Evolutionary conservation across 2,888 invertebrate species (phyloP).

Genomic region (Tubiluchus corallicola): DNA sequence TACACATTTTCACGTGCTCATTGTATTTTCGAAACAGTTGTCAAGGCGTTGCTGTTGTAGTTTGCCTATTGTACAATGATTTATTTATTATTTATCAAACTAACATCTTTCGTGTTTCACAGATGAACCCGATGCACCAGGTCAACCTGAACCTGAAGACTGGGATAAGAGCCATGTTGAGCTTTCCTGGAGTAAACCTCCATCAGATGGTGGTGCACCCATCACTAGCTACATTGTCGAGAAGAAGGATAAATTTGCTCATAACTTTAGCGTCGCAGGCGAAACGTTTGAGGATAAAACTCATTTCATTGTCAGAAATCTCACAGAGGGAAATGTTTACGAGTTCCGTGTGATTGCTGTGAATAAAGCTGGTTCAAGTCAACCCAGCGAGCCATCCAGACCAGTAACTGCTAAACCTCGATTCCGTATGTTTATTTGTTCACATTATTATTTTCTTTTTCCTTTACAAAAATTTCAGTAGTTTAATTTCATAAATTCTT

Average conservation of each 20-base stretch:
- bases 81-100: no score
- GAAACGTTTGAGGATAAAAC: conserved; percentile 30
- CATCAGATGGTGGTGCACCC: conserved; percentile 80
- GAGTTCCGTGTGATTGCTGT: conserved; percentile 23
- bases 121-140: conserved; percentile 83
- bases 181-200: conserved; percentile 84
- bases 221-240: conserved; percentile 99
- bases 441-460: no score
- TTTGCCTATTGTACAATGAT: no score
- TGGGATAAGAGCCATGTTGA: conserved; percentile 95
- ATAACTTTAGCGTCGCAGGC: background rate
- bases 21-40: no score
- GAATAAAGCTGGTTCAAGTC: conserved; percentile 24
- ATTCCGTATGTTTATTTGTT: conserved; percentile 1
- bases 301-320: conserved; percentile 71
- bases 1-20: no score
- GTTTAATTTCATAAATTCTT: no score
- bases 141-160: conserved; percentile 71
- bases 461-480: no score
- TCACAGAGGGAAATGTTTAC: conserved; percentile 20
- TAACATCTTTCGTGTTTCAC: conserved; percentile 12
- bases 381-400: conserved; percentile 43
- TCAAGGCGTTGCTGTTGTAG: no score
- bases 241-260: conserved; percentile 61
- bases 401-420: conserved; percentile 58